Evolutionary conservation across 2,797 vertebrate species (phyloP).

Genomic region (Premnoplex brunnescens): DNA sequence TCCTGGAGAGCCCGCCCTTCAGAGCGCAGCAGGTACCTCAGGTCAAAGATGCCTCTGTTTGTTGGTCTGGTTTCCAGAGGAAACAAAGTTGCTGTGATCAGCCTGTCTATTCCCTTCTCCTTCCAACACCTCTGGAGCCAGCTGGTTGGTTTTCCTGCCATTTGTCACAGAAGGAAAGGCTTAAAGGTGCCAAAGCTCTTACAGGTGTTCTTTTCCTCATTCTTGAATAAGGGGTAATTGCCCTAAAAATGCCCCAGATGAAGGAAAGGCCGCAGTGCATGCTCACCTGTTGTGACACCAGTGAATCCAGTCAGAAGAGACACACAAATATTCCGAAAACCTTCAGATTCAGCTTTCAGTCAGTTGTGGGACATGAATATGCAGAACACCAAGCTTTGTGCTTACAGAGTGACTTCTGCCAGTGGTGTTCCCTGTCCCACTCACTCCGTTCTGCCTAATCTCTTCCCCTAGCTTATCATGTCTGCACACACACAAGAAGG

Average conservation of each 20-base stretch:
- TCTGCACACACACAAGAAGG: neutral
- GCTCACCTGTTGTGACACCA: neutral
- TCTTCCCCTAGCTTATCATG: neutral
- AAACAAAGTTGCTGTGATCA: neutral
- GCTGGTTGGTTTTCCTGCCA: neutral
- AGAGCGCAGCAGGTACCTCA: conserved; percentile 74
- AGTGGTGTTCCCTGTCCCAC: neutral
- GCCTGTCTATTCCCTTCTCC: neutral
- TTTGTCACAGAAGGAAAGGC: neutral
- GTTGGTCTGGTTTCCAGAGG: neutral
- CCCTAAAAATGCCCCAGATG: neutral
- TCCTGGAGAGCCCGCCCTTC: conserved; percentile 70
- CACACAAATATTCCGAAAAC: neutral
- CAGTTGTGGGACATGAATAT: neutral
- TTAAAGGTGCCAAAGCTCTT: neutral
- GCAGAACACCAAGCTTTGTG: neutral
- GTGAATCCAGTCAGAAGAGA: neutral
- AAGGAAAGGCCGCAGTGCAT: neutral
- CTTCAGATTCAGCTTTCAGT: neutral
- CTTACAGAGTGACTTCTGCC: neutral
- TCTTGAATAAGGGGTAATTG: neutral
- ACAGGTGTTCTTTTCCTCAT: neutral
- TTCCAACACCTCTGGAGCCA: neutral
- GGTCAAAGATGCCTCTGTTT: neutral
- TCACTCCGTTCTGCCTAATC: neutral